Base-by-base conservation (phyloP, 1,140 invertebrate species). In the Sipha flava region DNA sequence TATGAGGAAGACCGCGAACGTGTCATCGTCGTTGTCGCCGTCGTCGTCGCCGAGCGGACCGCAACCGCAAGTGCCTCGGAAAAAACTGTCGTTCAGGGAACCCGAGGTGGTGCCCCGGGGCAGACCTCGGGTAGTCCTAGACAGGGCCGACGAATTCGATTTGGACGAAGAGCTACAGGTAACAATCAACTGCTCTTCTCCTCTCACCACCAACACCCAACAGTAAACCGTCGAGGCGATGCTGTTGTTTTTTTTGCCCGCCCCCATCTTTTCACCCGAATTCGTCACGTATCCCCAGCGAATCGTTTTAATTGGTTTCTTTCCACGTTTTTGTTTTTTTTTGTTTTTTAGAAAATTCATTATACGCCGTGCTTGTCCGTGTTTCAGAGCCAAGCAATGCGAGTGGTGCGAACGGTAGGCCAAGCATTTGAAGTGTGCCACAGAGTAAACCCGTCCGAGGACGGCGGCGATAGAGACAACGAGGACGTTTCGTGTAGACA, bases 391-490 rank as follows among this genome's bases (percentile, higher is more conserved):
- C 96, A 98, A 88, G 97, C 97, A 5, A 97, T 98, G 94, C 89
- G 93, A 83, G 95, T 99, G 82, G 97, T 99, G 49, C 90, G 97
- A 83, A 99, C 97, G 0, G 96, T 99, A 81, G 97, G 97, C 43
- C 97, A 99, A 87, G 97, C 97, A 23, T 99, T 99, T 88, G 97
- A 99, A 88, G 96, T 99, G 84, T 98, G 96, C 88, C 96, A 99
- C 90, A 98, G 98, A 83, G 85, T 88, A 62, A 88, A 86, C 82
- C 84, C 87, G 64, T 86, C 88, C 82, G 88, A 89, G 83, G 87
- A 88, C 82, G 89, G 90, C 82, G 89, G 90, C 73, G 88, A 90
- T 26, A 49, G 43, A 26, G 29, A 72, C 47, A 47, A 73, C 29
- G 72, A 75, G n/a, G 47, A 75, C 29, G 31, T 6, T 21, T 18